Base-by-base conservation (phyloP, 2,797 vertebrate species). In the Semotilus atromaculatus region DNA sequence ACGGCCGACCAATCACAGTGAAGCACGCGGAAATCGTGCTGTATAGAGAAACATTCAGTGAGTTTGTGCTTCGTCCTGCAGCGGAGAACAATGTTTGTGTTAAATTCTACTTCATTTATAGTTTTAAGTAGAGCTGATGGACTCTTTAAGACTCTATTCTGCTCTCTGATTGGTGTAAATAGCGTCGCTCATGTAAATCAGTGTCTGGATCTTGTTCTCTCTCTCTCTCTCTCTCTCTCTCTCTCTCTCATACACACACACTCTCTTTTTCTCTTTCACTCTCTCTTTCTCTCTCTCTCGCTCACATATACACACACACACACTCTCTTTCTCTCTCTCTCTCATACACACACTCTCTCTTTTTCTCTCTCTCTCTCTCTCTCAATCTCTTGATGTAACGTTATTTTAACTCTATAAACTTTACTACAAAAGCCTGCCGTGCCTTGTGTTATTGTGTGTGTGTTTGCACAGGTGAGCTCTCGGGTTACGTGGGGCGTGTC, bases 1-100 rank as follows among this genome's bases (percentile, higher is more conserved):
- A 94, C 94, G 80, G 92, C 93, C 67, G 95, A 96, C 31, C 95
- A 94, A 43, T 94, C 96, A 45, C 43, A 45, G 45, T 48, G 14
- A 48, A 48, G 45, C 45, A 5, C 45, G 45, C 0, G 5, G 45
- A 16, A n/a, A 3, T 58, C 23, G 13, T 29, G n/a, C 58, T 78
- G 58, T 64, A 31, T 43, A 78, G 53, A 60, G 75, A 77, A 55
- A 26, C 36, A 60, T 60, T 23, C 31, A 77, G 53, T 60, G 29
- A 55, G 74, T 60, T 40, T 40, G 19, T 74, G 73, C 73, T 16
- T 48, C 14, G 4, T 8, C 51, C 51, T 55, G 53, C 53, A 78
- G 60, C 75, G 4, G 7, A 19, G 14, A 18, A 26, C 36, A 19
- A 19, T 2, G n/a, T 78, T 62, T 64, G 36, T 43, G 38, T 77